Evolutionary conservation across 1,140 invertebrate species (phyloP), one percentile per base, ranked within the genome.

Genomic region (Zaprionus tsacasi): DNA sequence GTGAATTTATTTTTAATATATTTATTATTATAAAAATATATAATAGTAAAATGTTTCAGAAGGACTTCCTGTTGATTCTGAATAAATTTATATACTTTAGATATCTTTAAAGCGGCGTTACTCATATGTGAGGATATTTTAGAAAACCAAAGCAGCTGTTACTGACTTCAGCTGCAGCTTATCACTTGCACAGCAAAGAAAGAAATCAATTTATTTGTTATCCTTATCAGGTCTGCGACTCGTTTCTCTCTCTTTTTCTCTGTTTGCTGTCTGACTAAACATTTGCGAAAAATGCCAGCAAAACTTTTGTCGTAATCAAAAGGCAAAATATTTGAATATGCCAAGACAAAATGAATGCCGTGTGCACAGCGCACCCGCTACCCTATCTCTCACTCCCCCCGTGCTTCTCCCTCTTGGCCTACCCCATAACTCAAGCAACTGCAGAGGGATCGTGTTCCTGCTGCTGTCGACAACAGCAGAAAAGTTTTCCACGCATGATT

Each of bases 401-500:
- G 12, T 15, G 7, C 25, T 25, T 21, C n/a, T 12, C 10, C n/a
- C 13, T 7, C 33, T 10, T 64, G 13, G 50, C 38, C 12, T 7
- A n/a, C 13, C 21, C 13, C 12, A 21, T 3, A 54, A 56, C 63
- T 66, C 38, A 40, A 17, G 50, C 60, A 48, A n/a, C 43, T 55
- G 43, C 33, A 50, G 45, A 15, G 40, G n/a, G 40, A 15, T 52
- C 3, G 21, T 48, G 45, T 48, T 48, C 15, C 45, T 17, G 45
- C 45, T 17, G 45, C 45, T 52, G 50, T 76, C 79, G 65, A 69
- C 76, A 66, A 70, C 72, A 69, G 57, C 65, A 78, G 67, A 64
- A 50, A 88, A 88, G 52, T 88, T 88, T 88, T 78, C 81, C 86
- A 88, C 85, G 85, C 85, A 88, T 88, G 85, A 89, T 88, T 88